Percentiles rank a stretch among this genome's conserved stretches.
These are phyloP conservation scores for Lates japonicus DNA, from an alignment of 2,797 vertebrate genomes.

Conservation along the genomic window DNA sequence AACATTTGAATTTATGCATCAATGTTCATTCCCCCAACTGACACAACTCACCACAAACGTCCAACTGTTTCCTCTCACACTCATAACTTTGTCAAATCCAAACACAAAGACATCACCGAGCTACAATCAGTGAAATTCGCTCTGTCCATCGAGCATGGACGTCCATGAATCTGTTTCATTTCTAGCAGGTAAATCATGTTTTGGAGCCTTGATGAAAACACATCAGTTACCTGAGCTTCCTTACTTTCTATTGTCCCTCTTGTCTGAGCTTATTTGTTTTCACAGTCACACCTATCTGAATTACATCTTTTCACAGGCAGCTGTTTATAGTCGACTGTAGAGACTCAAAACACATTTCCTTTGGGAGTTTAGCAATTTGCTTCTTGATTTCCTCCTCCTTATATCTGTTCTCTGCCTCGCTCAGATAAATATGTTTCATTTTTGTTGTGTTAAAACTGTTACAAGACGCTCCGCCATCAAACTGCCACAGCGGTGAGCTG, in stretches of 20 bases:
- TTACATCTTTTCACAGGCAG: conserved; percentile 18
- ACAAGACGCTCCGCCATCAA: not conserved
- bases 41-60: not conserved
- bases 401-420: conserved; percentile 19
- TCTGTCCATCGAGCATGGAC: not conserved
- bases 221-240: not conserved
- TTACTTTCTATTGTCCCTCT: not conserved
- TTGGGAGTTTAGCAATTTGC: conserved; percentile 28
- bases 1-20: not conserved
- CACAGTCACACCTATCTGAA: conserved; percentile 12
- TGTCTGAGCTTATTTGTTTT: conserved; percentile 15
- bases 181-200: not conserved
- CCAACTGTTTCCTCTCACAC: not conserved
- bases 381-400: conserved; percentile 31
- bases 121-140: not conserved
- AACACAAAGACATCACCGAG: not conserved
- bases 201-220: conserved; percentile 10
- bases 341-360: conserved; percentile 33
- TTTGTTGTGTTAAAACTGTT: conserved; percentile 15
- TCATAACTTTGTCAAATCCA: not conserved
- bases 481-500: not conserved
- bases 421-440: conserved; percentile 37
- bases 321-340: conserved; percentile 10
- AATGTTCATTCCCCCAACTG: not conserved
- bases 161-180: not conserved